Evolutionary conservation across 2,888 invertebrate genomes (phyloP), one percentile per base, ranked within the genome.

Genomic region (Trichopoda pennipes): DNA sequence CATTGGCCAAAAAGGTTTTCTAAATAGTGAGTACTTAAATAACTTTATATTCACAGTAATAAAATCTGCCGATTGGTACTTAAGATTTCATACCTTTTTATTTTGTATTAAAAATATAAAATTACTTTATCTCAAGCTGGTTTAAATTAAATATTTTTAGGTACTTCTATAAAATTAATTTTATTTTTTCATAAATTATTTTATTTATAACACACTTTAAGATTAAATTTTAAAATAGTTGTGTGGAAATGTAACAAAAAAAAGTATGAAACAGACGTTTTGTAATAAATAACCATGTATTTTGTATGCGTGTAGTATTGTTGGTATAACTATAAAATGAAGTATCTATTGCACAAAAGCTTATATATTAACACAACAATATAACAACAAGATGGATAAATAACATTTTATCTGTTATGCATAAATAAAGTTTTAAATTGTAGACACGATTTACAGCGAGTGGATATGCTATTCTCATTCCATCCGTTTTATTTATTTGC

Each of bases 401-500:
- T 47, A 56, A 28, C 10, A 51, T 49, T 51, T 72, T 72, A 60
- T 72, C 1, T 17, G 17, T 28, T 47, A 21, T 21, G 17, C 17
- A 51, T 16, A 72, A 28, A 61, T n/a, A 56, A 2, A 8, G 16
- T 56, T 35, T 7, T 4, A 58, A 49, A 60, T 23, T 23, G 35
- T 35, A 23, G 55, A 12, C 14, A 23, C 8, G 23, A 44, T 17
- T 17, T 2, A 14, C 23, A 61, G 16, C 28, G 44, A 49, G 21
- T 1, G 38, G 12, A 38, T 14, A 10, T 19, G 12, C 19, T 38
- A 44, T 44, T 12, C 16, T 28, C 44, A 16, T 42, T 44, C 4
- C 23, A 19, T 23, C 19, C 17, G n/a, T 51, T 44, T 32, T 66
- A 53, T 32, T 70, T 58, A 70, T 70, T 69, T 69, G 32, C 19